Evolutionary conservation across 2,888 invertebrate species (phyloP), one percentile per base, ranked within the genome.

Genomic region (Charanyca ferruginea): DNA sequence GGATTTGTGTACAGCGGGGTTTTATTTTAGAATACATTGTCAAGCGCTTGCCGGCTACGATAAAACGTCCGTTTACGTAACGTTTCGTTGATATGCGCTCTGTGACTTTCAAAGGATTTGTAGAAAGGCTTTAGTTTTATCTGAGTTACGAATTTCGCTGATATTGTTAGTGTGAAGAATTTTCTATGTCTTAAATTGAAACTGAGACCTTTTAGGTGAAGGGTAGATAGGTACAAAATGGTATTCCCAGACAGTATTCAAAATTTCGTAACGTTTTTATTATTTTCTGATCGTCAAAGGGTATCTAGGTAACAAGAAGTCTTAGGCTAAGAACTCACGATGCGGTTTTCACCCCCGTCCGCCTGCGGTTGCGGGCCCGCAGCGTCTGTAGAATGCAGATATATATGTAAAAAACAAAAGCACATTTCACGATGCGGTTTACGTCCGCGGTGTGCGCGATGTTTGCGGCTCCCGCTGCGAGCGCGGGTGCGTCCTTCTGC

Each of bases 41-140:
- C 55, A 70, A 63, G 48, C 49, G 35, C 25, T 42, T 32, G 28
- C 45, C 20, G n/a, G 32, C 42, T 48, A 45, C 67, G 45, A 70
- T 66, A 76, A 69, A 74, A 54, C 35, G 44, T 63, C 23, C 44
- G 47, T 53, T 68, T 67, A 71, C 65, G 62, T 73, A 49, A 68
- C 38, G 2, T 47, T 61, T 54, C 52, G 45, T 51, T 66, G 71
- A 42, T 44, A 70, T 65, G 65, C 53, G 59, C 41, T 74, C 16
- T 44, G 68, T 52, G 49, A 54, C 74, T 61, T 61, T 38, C 54
- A 63, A 48, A 70, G 23, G 61, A 66, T 76, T 66, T 63, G 73
- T 44, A 32, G 44, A 55, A 62, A 61, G 18, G 23, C 38, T 66
- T 68, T 42, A 16, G 57, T 66, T 72, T 63, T 79, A 72, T 72